These are phyloP conservation scores for Rhaphigaster nebulosa DNA, from an alignment of 2,888 invertebrate genomes.

Conservation along the genomic window DNA sequence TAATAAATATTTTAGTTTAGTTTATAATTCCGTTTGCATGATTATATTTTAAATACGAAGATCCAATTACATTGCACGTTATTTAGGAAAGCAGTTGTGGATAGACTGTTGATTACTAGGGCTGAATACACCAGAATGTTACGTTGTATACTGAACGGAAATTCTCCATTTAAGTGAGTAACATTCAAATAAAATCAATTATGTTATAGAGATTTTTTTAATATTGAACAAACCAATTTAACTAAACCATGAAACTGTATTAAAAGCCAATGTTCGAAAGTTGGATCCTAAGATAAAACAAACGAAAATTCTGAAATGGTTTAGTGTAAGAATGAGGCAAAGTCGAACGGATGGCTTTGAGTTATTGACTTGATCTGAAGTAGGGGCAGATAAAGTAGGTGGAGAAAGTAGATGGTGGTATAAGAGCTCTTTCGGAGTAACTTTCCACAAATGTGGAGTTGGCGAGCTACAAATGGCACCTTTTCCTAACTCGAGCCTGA, in stretches of 20 bases:
- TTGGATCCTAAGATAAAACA: not conserved
- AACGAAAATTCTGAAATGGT: not conserved
- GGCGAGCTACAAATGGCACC: conserved; percentile 43
- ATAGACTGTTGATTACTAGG: too few species aligned
- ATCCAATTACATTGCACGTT: too few species aligned
- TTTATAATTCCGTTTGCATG: too few species aligned
- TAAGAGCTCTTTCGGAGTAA: conserved; percentile 3
- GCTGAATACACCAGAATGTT: too few species aligned
- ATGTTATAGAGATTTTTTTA: too few species aligned
- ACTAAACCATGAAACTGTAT: not conserved
- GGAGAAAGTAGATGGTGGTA: conserved; percentile 8
- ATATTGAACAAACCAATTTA: too few species aligned
- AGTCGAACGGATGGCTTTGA: conserved; percentile 7
- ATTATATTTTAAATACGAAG: too few species aligned
- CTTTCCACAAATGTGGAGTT: conserved; percentile 37
- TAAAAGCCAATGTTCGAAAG: not conserved
- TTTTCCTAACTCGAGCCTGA: not conserved
- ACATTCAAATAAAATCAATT: too few species aligned
- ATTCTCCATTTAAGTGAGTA: too few species aligned
- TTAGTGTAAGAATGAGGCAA: not conserved
- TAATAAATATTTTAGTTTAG: too few species aligned
- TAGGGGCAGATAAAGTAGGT: conserved; percentile 37
- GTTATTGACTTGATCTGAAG: conserved; percentile 47
- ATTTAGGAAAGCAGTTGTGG: too few species aligned
- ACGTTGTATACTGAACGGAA: too few species aligned